Evolutionary conservation across 2,113 vertebrate species (phyloP).

Genomic region (Phyllopteryx taeniolatus): DNA sequence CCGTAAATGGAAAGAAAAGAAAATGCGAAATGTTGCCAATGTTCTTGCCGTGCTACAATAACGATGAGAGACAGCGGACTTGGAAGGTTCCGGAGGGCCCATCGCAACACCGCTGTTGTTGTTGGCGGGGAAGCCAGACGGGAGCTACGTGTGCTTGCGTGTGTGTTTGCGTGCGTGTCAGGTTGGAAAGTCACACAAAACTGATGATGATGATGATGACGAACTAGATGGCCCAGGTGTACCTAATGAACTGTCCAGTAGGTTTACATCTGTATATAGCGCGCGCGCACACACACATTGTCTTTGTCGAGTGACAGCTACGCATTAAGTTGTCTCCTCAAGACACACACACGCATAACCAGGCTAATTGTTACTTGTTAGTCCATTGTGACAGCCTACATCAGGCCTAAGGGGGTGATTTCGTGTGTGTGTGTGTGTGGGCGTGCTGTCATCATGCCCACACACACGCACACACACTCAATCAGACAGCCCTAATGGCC

Average conservation of each 20-base stretch:
- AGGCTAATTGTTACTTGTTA: constrained; percentile 59
- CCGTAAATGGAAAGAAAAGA: constrained; percentile 1
- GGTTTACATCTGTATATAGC: neutral
- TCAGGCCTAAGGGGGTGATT: constrained; percentile 40
- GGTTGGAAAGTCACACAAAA: neutral
- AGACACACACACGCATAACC: constrained; percentile 16
- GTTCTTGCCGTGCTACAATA: neutral
- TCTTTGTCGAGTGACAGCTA: constrained; percentile 20
- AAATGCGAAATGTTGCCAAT: neutral
- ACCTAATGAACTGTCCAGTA: no score
- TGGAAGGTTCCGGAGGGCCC: constrained; percentile 12
- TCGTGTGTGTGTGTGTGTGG: neutral
- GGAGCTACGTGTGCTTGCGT: constrained; percentile 12
- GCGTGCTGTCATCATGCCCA: constrained; percentile 1
- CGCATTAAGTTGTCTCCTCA: constrained; percentile 36
- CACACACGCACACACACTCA: constrained; percentile 24
- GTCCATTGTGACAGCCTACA: constrained; percentile 52
- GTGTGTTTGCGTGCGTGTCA: constrained; percentile 44
- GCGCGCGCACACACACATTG: neutral
- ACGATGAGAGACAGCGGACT: neutral
- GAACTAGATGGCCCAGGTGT: no score
- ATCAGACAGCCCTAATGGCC: constrained; percentile 7
- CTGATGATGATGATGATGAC: neutral
- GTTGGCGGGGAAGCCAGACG: constrained; percentile 58
- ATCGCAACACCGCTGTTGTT: constrained; percentile 61